Base-by-base conservation (phyloP, 2,797 vertebrate genomes). In the Pseudochromis fuscus region DNA sequence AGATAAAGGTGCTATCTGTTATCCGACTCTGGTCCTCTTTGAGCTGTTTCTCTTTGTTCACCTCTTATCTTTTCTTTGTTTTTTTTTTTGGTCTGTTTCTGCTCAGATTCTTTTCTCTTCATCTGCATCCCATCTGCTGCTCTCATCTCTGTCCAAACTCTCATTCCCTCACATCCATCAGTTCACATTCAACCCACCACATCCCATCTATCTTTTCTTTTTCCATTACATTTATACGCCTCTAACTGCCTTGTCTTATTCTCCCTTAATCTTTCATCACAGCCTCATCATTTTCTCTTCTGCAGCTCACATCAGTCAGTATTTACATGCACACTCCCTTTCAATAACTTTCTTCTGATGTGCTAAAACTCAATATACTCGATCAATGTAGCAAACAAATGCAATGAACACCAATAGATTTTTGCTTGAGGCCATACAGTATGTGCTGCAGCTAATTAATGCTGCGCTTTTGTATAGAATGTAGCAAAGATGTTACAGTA, bases 141-240 rank as follows among this genome's bases (percentile, higher is more conserved):
- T 79, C 63, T 81, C 62, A 75, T 85, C 67, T 64, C 38, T 49
- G 13, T 76, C 68, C 74, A 75, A 38, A 75, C 24, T 50, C 50
- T 74, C 46, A 45, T 77, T 67, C 77, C 67, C 21, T 66, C 56
- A 33, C 62, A 74, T 60, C 71, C 52, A 77, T 82, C 75, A 71
- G 31, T 60, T 51, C 49, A 67, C 51, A 30, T 42, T 58, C 5
- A 19, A 27, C 42, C 48, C 18, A 56, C n/a, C 25, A 6, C 10
- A 44, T 37, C 11, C 18, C 49, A 56, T 79, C 27, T 33, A 56
- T 56, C 35, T 56, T 50, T 58, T 37, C 7, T 4, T 52, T 51
- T 31, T 33, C 38, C 25, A 12, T 28, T 5, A 37, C 16, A 21
- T 55, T 60, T 44, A 2, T 27, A 24, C 28, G 64, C 23, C 27